A percentile compares a stretch with the other conserved stretches of the same genome.
Conservation (phyloP, 2,113 vertebrate genomes). For the Hemichromis elongatus region DNA sequence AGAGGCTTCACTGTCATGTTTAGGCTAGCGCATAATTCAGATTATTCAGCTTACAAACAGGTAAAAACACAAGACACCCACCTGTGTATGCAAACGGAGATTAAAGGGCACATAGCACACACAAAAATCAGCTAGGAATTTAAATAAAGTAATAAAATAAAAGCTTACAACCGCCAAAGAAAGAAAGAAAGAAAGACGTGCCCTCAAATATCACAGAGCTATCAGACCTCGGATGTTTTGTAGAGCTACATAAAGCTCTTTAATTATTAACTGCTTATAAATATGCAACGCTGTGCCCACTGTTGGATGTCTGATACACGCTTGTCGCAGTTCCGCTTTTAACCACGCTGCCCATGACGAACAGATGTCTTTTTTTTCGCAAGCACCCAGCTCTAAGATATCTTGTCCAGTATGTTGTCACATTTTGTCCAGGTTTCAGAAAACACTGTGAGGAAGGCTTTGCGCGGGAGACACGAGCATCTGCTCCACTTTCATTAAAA, state of each 20-base stretch:
- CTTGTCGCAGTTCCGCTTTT: slow-evolving; percentile 51
- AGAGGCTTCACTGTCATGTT: neutral
- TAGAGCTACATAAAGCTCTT: slow-evolving; percentile 76
- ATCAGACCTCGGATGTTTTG: slow-evolving; percentile 75
- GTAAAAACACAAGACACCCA: neutral
- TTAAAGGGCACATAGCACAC: neutral
- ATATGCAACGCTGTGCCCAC: slow-evolving; percentile 69
- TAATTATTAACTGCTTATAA: slow-evolving; percentile 80
- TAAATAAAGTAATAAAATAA: neutral
- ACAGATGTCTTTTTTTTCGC: slow-evolving; percentile 41
- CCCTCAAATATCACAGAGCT: slow-evolving; percentile 60
- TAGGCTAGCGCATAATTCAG: neutral
- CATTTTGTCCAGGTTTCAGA: neutral
- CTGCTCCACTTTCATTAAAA: neutral
- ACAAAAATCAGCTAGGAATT: neutral
- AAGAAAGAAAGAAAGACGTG: slow-evolving; percentile 6
- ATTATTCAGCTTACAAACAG: neutral
- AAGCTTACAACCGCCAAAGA: neutral
- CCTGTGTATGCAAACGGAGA: neutral
- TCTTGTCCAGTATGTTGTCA: slow-evolving; percentile 1
- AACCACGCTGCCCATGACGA: slow-evolving; percentile 57
- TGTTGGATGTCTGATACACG: slow-evolving; percentile 60
- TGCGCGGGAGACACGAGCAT: neutral
- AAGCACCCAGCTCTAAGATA: slow-evolving; percentile 19
- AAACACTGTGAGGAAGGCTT: neutral